Percentiles rank a stretch among this genome's conserved stretches.
Evolutionary conservation across 2,888 invertebrate genomes (phyloP).

Genomic region (Geotrupes spiniger): DNA sequence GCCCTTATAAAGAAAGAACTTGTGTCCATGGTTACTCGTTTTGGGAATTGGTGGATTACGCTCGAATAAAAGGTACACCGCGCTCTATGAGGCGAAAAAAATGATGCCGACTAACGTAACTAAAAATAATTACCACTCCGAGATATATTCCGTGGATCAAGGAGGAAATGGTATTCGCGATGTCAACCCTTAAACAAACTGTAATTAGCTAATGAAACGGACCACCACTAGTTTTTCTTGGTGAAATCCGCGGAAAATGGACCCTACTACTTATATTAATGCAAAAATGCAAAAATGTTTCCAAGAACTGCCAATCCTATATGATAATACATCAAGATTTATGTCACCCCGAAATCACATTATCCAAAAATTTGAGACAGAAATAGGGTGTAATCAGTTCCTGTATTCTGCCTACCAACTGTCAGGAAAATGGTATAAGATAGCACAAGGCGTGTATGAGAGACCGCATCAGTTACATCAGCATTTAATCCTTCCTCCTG

Average conservation of each 20-base stretch:
- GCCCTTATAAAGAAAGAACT: conserved; percentile 8
- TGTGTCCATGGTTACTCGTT: conserved; percentile 10
- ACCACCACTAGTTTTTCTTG: conserved; percentile 8
- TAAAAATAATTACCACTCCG: neutral
- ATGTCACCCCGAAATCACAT: conserved; percentile 19
- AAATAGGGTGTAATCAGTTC: conserved; percentile 19
- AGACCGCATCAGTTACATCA: conserved; percentile 3
- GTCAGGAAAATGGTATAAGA: conserved; percentile 17
- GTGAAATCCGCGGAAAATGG: conserved; percentile 12
- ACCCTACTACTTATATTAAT: conserved; percentile 20
- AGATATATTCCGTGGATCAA: neutral
- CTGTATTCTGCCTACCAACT: conserved; percentile 18
- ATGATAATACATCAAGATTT: conserved; percentile 13
- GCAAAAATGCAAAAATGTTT: conserved; percentile 16
- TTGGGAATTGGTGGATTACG: conserved; percentile 7
- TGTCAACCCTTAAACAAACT: conserved; percentile 4
- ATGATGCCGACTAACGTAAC: neutral
- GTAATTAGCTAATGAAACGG: conserved; percentile 4
- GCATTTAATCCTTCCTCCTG: conserved; percentile 8
- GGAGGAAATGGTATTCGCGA: conserved; percentile 5
- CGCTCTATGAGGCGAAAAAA: conserved; percentile 7
- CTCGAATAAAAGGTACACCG: conserved; percentile 4
- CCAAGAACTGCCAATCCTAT: conserved; percentile 18
- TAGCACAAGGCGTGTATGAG: conserved; percentile 2
- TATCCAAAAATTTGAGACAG: conserved; percentile 15